Evolutionary conservation across 2,888 invertebrate species (phyloP).

Genomic region (Epistrophella euchroma): DNA sequence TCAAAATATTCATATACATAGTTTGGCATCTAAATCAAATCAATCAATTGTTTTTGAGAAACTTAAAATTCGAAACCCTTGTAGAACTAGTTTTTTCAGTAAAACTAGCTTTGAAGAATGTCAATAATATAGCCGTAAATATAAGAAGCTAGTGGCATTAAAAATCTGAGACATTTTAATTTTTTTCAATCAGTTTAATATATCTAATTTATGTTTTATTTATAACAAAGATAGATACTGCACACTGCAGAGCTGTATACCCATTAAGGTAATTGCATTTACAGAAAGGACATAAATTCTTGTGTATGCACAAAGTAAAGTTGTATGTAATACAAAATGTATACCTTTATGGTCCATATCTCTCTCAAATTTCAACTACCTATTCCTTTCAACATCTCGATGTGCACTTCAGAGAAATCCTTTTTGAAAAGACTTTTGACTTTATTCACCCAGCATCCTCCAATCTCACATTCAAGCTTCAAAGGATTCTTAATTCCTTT

Average conservation of each 20-base stretch:
- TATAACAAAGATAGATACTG: slow-evolving; percentile 18
- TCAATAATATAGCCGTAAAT: too few relatives aligned
- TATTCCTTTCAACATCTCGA: slow-evolving; percentile 33
- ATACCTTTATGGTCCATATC: neutral
- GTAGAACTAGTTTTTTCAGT: too few relatives aligned
- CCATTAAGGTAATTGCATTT: slow-evolving; percentile 69
- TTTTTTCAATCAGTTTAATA: too few relatives aligned
- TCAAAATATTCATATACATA: too few relatives aligned
- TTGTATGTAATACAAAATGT: neutral
- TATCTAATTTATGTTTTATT: too few relatives aligned
- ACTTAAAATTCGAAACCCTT: too few relatives aligned
- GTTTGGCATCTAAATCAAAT: too few relatives aligned
- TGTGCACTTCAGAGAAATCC: slow-evolving; percentile 17
- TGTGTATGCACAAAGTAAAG: neutral
- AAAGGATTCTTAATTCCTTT: slow-evolving; percentile 32
- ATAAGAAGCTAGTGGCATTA: too few relatives aligned
- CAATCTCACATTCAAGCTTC: slow-evolving; percentile 23
- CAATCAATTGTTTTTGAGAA: too few relatives aligned
- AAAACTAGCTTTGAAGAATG: too few relatives aligned
- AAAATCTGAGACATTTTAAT: too few relatives aligned
- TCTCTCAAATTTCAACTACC: neutral
- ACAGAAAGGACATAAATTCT: slow-evolving; percentile 55
- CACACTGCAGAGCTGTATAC: neutral
- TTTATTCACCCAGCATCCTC: slow-evolving; percentile 8
- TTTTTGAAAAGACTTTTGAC: slow-evolving; percentile 42